Evolutionary conservation across 2,113 vertebrate genomes (phyloP).

Genomic region (Crotalus horridus): DNA sequence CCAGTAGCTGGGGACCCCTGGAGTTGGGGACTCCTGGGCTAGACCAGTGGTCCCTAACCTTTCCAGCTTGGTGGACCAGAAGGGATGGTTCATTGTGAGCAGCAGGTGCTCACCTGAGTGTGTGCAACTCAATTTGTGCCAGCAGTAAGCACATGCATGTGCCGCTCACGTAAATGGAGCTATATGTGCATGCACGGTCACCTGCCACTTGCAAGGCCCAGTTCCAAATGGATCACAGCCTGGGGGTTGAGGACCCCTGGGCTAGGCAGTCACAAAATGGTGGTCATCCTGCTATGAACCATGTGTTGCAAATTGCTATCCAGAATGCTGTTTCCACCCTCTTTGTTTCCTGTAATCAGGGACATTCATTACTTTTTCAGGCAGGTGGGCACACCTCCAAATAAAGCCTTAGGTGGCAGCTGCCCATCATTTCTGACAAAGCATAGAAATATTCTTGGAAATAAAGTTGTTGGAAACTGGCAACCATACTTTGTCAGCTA

Average conservation of each 20-base stretch:
- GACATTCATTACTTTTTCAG: not conserved
- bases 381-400: not conserved
- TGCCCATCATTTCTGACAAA: not conserved
- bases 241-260: not conserved
- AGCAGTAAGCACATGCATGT: not conserved
- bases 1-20: not conserved
- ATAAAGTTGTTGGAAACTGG: not conserved
- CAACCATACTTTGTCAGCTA: not conserved
- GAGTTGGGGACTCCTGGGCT: not conserved
- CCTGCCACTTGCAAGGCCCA: not conserved
- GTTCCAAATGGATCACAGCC: not conserved
- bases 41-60: not conserved
- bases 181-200: fast-evolving
- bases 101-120: not conserved
- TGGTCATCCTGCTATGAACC: not conserved
- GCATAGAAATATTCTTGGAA: not conserved
- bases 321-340: not conserved
- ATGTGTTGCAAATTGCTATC: not conserved
- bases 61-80: not conserved
- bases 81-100: not conserved
- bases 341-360: not conserved
- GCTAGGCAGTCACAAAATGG: not conserved
- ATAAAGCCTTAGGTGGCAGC: not conserved
- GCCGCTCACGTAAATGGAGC: not conserved
- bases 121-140: not conserved